Base-by-base conservation (phyloP, 2,113 vertebrate species). In the Eolophus roseicapilla region DNA sequence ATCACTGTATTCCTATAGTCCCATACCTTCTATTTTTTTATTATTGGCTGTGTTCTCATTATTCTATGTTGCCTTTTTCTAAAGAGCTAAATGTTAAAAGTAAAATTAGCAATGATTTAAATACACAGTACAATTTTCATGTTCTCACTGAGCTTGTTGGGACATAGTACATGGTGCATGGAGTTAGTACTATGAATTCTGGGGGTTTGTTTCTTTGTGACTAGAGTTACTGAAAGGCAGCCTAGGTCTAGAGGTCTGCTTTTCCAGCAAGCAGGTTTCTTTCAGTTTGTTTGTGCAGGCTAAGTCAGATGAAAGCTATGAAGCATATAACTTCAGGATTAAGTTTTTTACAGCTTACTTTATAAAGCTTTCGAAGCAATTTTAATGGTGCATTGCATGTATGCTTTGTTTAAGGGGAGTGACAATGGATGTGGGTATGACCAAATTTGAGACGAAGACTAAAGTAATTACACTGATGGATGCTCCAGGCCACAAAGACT, bases 351-450 rank as follows among this genome's bases (percentile, higher is more conserved):
- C 77, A 52, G 20, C 35, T 82, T 50, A 16, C 9, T 87, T 88
- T 12, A 1, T 39, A 35, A 68, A 89, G 63, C 76, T 91, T 81
- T 90, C 25, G 41, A 87, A 89, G 37, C 25, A 16, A 18, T 85
- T 92, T 41, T 82, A 82, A 86, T 59, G 13, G n/a, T 86, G 11
- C 0, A 0, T 80, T 95, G 17, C 10, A 43, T 80, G 14, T 95
- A 10, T 97, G 35, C 84, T 97, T 95, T 90, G 35, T 98, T 96
- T 78, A 97, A 99, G 99, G 98, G 99, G 99, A 74, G 99, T 99
- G 87, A 99, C 99, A 20, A 99, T 99, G 99, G 99, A 99, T 96
- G 99, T 99, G 64, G 99, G 99, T 62, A 99, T 99, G 99, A 99
- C 99, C 52, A 99, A 99, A 97, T 99, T 99, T 64, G 99, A 99